These are phyloP conservation scores for Pollenia angustigena DNA, from an alignment of 2,888 invertebrate species.

Conservation along the genomic window DNA sequence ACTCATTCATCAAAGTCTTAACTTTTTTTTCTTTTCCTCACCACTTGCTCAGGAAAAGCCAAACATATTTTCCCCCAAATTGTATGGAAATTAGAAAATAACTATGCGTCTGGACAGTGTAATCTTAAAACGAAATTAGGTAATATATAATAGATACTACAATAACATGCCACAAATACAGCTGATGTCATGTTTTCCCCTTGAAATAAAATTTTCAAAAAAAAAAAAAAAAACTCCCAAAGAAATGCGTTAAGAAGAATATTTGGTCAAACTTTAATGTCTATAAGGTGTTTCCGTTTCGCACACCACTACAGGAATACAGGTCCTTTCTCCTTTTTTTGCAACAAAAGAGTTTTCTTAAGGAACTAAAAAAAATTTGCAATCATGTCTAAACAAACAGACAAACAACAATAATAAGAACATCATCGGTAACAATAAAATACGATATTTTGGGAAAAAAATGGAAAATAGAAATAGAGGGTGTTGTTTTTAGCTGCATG, in stretches of 20 bases:
- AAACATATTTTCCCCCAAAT: constrained; percentile 37
- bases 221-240: background rate
- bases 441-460: constrained; percentile 56
- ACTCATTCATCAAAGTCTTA: constrained; percentile 6
- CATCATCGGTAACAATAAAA: constrained; percentile 44
- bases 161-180: constrained; percentile 39
- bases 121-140: constrained; percentile 61
- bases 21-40: background rate
- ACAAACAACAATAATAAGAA: constrained; percentile 30
- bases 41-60: background rate
- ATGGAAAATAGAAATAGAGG: background rate
- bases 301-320: constrained; percentile 16
- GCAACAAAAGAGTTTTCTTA: background rate
- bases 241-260: constrained; percentile 22
- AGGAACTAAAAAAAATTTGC: constrained; percentile 14
- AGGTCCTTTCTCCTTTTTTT: background rate
- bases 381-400: constrained; percentile 47
- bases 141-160: constrained; percentile 47
- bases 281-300: constrained; percentile 51
- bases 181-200: constrained; percentile 45
- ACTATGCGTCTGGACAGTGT: constrained; percentile 59
- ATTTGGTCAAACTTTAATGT: constrained; percentile 52
- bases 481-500: background rate
- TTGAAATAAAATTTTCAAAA: background rate
- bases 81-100: constrained; percentile 74